Base-by-base conservation (phyloP, 2,113 vertebrate genomes). In the Labeo catla region DNA sequence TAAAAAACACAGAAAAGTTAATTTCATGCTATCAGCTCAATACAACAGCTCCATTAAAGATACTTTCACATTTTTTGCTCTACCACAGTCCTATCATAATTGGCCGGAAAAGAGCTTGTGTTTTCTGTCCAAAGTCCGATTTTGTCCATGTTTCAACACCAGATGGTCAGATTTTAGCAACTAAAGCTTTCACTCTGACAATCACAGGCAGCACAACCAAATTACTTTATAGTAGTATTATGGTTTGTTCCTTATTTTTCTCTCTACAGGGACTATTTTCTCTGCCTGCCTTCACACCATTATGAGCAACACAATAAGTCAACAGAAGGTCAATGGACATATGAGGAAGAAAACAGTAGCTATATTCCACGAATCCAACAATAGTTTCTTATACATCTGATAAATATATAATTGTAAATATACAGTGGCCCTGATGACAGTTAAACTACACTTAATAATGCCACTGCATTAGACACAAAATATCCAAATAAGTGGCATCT, bases 131-230 rank as follows among this genome's bases (percentile, higher is more conserved):
- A 92, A 93, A 93, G 94, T 91, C 94, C 92, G 92, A 91, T 49
- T 94, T 93, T 94, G 93, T 93, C 93, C 93, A 90, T 93, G 91
- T 94, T 95, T 95, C 89, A 87, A 85, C 88, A 93, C 87, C 93
- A 95, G 94, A 94, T 94, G 93, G 94, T 93, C 89, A 89, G 89
- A 89, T 91, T 93, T 92, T 90, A 93, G 90, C 92, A 89, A 93
- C 91, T 79, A 87, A 91, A 76, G 90, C 89, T 86, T 92, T 92
- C 91, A 89, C 79, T 89, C 91, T 90, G 78, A 92, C 91, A 91
- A 94, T 91, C 89, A 89, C 57, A 74, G 90, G 91, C 89, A 89
- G 86, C 88, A 90, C 86, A 93, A 90, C 84, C 54, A 84, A 89
- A 86, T 78, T 89, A 28, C 88, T 85, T 89, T 81, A 89, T n/a